Conservation (phyloP, 2,888 invertebrate species). For the Lobophora halterata region DNA sequence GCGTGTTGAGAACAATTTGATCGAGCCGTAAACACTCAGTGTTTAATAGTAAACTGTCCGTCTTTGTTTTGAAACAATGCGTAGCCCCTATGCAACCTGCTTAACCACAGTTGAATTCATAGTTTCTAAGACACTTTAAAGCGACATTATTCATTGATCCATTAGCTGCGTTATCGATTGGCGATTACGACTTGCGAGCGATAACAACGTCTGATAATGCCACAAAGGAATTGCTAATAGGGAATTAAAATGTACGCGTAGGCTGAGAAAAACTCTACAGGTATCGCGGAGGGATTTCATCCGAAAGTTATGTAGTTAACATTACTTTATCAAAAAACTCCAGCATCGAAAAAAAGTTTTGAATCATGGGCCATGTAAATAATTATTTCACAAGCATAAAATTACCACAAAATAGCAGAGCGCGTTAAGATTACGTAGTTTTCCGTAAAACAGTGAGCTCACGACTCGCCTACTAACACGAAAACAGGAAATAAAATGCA, state of each 20-base stretch:
- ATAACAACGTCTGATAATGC: conserved; percentile 25
- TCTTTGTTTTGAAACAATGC: conserved; percentile 11
- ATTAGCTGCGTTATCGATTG: conserved; percentile 20
- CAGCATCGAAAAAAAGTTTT: too few relatives aligned
- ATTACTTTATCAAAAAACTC: too few relatives aligned
- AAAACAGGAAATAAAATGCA: conserved; percentile 9
- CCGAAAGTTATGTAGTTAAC: background rate
- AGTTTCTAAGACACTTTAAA: conserved; percentile 1
- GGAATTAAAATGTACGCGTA: conserved; percentile 6
- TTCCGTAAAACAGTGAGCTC: conserved; percentile 7
- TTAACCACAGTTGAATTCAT: background rate
- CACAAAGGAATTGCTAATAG: conserved; percentile 20
- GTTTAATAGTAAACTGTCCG: conserved; percentile 6
- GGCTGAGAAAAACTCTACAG: background rate
- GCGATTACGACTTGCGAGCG: conserved; percentile 19
- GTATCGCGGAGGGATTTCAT: background rate
- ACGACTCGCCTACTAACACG: conserved; percentile 16
- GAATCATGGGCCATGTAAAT: background rate
- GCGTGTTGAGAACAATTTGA: conserved; percentile 1
- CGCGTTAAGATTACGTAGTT: conserved; percentile 8
- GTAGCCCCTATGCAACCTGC: conserved; percentile 15
- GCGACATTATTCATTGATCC: conserved; percentile 11
- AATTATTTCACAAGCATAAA: conserved; percentile 7
- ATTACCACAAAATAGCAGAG: background rate
- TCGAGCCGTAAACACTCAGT: conserved; percentile 12